Evolutionary conservation across 1,140 invertebrate species (phyloP).

Genomic region (Venturia canescens): DNA sequence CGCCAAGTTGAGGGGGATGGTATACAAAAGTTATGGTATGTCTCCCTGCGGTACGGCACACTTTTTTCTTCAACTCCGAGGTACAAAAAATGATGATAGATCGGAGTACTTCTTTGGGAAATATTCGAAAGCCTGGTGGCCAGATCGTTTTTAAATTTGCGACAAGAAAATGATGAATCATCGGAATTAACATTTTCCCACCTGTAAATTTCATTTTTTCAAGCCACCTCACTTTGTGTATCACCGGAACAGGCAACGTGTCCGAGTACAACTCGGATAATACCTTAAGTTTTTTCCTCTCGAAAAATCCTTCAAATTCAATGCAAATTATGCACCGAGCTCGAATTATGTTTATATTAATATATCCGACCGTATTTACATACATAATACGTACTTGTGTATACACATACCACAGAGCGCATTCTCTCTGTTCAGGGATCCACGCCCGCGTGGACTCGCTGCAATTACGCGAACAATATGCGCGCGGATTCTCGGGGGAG

Average conservation of each 20-base stretch:
- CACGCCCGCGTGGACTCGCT: conserved; percentile 22
- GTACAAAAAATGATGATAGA: conserved; percentile 15
- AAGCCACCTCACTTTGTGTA: background rate
- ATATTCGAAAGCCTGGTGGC: background rate
- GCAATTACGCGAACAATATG: conserved; percentile 42
- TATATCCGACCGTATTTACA: background rate
- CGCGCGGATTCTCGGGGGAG: conserved; percentile 20
- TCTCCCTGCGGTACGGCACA: conserved; percentile 9
- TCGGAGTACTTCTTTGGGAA: background rate
- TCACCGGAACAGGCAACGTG: background rate
- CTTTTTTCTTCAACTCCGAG: background rate
- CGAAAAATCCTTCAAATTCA: conserved; percentile 47
- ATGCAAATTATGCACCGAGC: conserved; percentile 51
- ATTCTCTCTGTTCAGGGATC: conserved; percentile 8
- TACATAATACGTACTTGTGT: background rate
- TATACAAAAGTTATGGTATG: conserved; percentile 36
- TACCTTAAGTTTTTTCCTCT: background rate
- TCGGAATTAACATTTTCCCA: background rate
- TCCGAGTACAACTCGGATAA: background rate
- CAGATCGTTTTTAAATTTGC: background rate
- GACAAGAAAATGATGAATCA: background rate
- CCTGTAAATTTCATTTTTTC: background rate
- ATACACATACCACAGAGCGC: background rate
- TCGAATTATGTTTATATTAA: background rate
- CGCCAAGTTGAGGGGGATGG: conserved; percentile 2